A percentile compares a stretch with the other conserved stretches of the same genome.
These are phyloP conservation scores for Oryzias curvinotus DNA, from an alignment of 2,113 vertebrate species.

Conservation along the genomic window DNA sequence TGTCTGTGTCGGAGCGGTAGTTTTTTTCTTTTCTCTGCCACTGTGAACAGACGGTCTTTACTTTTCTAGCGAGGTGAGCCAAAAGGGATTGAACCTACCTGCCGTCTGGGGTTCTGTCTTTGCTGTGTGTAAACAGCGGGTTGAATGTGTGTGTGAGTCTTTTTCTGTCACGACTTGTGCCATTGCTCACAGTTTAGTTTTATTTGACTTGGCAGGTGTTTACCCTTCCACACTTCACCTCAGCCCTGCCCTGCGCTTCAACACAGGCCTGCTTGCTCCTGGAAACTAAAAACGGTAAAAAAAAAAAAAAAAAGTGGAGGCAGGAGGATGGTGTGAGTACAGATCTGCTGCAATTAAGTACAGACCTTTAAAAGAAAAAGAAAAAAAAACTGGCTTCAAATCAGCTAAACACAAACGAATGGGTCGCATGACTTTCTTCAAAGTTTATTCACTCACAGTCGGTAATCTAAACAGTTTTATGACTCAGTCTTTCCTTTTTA, in stretches of 20 bases:
- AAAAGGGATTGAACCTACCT: constrained; percentile 9
- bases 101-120: constrained; percentile 4
- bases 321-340: no score
- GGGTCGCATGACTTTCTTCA: no score
- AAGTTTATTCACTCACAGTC: no score
- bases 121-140: constrained; percentile 32
- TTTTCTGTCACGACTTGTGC: constrained; percentile 41
- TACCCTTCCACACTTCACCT: constrained; percentile 38
- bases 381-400: no score
- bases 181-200: constrained; percentile 31
- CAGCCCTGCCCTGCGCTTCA: constrained; percentile 28
- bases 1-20: not conserved
- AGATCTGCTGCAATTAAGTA: not conserved
- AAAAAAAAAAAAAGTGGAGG: not conserved
- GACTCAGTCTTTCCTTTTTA: no score
- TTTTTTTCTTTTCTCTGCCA: not conserved
- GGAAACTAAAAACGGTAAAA: not conserved
- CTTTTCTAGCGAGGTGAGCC: constrained; percentile 18
- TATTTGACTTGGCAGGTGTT: constrained; percentile 51
- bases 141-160: constrained; percentile 18
- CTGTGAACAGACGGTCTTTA: constrained; percentile 10
- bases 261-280: constrained; percentile 25
- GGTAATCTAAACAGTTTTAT: no score
- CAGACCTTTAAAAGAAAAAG: no score
- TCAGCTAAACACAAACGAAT: no score